Evolutionary conservation across 2,797 vertebrate species (phyloP).

Genomic region (Acropternis orthonyx): DNA sequence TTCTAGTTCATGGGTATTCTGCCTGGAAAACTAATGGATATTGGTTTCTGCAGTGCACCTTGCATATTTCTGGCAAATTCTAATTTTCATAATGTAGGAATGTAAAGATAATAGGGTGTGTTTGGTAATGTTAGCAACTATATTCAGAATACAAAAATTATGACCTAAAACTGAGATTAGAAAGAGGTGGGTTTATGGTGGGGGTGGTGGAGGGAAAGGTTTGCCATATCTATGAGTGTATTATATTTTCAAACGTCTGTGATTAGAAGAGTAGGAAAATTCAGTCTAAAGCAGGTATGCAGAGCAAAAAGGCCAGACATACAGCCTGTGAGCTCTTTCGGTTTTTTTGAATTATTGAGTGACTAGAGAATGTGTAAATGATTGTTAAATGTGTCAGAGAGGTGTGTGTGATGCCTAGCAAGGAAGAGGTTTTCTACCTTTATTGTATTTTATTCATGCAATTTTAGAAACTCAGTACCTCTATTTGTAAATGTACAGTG

Average conservation of each 20-base stretch:
- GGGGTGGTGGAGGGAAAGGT: not conserved
- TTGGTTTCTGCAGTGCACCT: not conserved
- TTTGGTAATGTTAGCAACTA: not conserved
- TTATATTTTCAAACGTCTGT: not conserved
- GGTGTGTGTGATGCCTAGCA: not conserved
- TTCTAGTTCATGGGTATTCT: slow-evolving; percentile 4
- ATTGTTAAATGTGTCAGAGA: not conserved
- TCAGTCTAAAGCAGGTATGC: not conserved
- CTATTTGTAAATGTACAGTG: not conserved
- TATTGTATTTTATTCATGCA: not conserved
- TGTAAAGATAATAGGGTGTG: not conserved
- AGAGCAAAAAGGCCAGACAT: not conserved
- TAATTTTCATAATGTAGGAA: not conserved
- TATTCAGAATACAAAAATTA: not conserved
- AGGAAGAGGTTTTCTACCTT: not conserved
- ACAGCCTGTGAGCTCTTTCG: not conserved
- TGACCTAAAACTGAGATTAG: not conserved
- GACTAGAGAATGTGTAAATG: not conserved
- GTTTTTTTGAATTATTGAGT: not conserved
- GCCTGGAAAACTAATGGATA: not conserved
- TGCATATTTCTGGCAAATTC: not conserved
- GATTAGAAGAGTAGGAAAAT: not conserved
- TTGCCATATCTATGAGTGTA: not conserved
- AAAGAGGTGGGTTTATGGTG: not conserved
- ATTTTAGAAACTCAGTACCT: not conserved